A percentile compares a stretch with the other conserved stretches of the same genome.
Conservation (phyloP, 2,113 vertebrate species). For the Xenopus laevis region DNA sequence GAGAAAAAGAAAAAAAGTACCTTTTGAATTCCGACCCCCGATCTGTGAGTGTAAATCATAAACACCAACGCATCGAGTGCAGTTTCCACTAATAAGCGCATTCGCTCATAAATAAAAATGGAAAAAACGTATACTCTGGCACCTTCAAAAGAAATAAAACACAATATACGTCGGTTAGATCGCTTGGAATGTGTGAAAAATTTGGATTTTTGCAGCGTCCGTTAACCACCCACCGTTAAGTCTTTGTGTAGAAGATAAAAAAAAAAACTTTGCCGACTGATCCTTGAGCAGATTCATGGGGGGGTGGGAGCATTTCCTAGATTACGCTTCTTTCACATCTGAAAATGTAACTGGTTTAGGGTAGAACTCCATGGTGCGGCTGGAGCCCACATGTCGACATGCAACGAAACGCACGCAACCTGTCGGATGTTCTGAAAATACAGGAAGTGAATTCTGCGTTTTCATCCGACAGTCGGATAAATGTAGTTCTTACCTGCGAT, state of each 20-base stretch:
- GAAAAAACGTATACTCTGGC: constrained; percentile 50
- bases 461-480: too few species aligned
- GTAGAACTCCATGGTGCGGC: too few species aligned
- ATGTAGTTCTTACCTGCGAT: too few species aligned
- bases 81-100: constrained; percentile 63
- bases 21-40: constrained; percentile 47
- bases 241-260: too few species aligned
- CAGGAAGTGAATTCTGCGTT: too few species aligned
- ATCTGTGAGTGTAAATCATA: background rate
- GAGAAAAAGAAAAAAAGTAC: constrained; percentile 31
- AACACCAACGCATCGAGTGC: constrained; percentile 59
- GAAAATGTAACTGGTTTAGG: too few species aligned
- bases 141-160: constrained; percentile 63
- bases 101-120: constrained; percentile 67
- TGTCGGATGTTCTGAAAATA: too few species aligned
- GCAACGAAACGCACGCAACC: too few species aligned
- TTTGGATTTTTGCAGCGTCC: constrained; percentile 60
- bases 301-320: background rate
- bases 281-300: too few species aligned
- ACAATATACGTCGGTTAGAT: constrained; percentile 63
- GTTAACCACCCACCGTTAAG: constrained; percentile 40
- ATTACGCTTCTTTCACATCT: too few species aligned
- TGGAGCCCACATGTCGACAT: too few species aligned
- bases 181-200: constrained; percentile 76
- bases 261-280: background rate